Evolutionary conservation across 1,140 invertebrate species (phyloP), one percentile per base, ranked within the genome.

Genomic region (Drepana arcuata): DNA sequence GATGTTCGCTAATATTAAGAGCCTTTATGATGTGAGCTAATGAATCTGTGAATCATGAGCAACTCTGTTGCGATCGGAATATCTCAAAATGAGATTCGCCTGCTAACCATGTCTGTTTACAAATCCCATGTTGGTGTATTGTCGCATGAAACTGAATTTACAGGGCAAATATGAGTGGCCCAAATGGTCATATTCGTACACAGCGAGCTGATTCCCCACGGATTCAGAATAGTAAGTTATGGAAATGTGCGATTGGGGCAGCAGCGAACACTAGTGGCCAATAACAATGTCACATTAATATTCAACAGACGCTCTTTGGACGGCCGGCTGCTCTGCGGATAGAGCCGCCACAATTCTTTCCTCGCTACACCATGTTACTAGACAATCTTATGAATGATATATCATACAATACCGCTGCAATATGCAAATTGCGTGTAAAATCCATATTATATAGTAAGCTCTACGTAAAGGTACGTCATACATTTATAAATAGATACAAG

Each of bases 231-330:
- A 82, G 74, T 82, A 82, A 82, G 72, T 82, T 81, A 81, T 79
- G 77, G 70, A 73, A 82, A 82, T 79, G 64, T 63, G 67, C 71
- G 74, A 72, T 74, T 82, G 72, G 72, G 77, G 73, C 73, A 78
- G 66, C 65, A 66, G 59, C 74, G 74, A 74, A 59, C 67, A 72
- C 74, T 74, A 68, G 72, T 66, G 69, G 66, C 72, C 74, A 78
- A 82, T 82, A 82, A 82, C 74, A 79, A 79, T 82, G 74, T 78
- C 71, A 67, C 73, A 82, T 82, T 82, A 79, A 82, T 82, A 82
- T 82, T 79, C 78, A 82, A 70, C 72, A 66, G 70, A 50, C 72
- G 70, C 58, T 71, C 70, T 71, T 69, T 69, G 65, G 64, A 51
- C 68, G 71, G 59, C 56, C 61, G 56, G 47, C 29, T 65, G 54